Evolutionary conservation across 2,888 invertebrate species (phyloP).

Genomic region (Caenorhabditis macrosperma): DNA sequence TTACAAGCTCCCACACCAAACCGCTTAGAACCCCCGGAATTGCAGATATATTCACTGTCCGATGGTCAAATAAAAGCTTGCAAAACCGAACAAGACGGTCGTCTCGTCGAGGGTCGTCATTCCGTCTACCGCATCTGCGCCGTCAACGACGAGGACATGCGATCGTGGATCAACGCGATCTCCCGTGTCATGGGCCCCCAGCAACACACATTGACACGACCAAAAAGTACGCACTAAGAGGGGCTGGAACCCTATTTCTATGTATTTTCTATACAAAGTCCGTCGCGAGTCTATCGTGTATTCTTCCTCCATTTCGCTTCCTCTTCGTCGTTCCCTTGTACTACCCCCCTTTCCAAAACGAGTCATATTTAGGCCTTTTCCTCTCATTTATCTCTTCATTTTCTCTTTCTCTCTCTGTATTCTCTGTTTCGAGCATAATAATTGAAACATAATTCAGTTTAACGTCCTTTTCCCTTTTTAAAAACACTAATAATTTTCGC

Average conservation of each 20-base stretch:
- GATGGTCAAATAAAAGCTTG: slow-evolving; percentile 70
- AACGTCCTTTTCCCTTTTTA: neutral
- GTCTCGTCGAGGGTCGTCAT: slow-evolving; percentile 87
- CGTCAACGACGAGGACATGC: slow-evolving; percentile 83
- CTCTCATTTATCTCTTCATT: slow-evolving; percentile 18
- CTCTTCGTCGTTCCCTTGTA: neutral
- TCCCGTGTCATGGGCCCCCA: slow-evolving; percentile 52
- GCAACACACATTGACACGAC: slow-evolving; percentile 57
- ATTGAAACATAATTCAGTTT: neutral
- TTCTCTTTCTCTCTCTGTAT: neutral
- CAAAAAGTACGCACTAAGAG: slow-evolving; percentile 65
- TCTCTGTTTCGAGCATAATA: slow-evolving; percentile 11
- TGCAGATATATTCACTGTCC: slow-evolving; percentile 68
- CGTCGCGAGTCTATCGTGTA: neutral
- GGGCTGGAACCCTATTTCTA: neutral
- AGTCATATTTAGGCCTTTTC: slow-evolving; percentile 28
- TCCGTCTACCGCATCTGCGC: slow-evolving; percentile 90
- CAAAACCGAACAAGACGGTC: slow-evolving; percentile 86
- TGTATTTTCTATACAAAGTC: neutral
- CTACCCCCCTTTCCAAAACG: slow-evolving; percentile 11
- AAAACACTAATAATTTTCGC: slow-evolving; percentile 6
- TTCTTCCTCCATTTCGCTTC: neutral
- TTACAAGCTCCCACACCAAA: too few species aligned
- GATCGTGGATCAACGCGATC: slow-evolving; percentile 70
- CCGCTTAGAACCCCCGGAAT: too few species aligned